These are phyloP conservation scores for Melinaea menophilus DNA, from an alignment of 2,888 invertebrate species.

Conservation along the genomic window DNA sequence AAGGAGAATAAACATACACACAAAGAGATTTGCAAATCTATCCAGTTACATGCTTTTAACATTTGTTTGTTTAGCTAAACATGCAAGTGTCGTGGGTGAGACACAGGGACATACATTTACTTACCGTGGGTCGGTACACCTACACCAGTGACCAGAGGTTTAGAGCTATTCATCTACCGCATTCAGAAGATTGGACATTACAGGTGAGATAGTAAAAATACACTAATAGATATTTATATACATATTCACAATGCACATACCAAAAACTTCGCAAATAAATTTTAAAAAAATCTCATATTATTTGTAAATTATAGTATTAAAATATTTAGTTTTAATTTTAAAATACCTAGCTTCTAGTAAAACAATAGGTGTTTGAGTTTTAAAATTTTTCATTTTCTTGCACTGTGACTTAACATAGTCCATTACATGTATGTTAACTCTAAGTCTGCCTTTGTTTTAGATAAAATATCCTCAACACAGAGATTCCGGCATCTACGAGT, in stretches of 20 bases:
- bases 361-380: too few species aligned
- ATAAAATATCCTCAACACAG: constrained; percentile 95
- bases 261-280: neutral
- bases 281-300: too few species aligned
- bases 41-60: neutral
- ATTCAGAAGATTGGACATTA: constrained; percentile 94
- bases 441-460: constrained; percentile 63
- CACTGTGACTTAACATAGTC: neutral
- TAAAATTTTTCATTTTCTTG: constrained; percentile 1
- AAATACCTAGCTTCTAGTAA: too few species aligned
- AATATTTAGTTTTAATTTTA: too few species aligned
- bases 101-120: constrained; percentile 91
- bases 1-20: neutral
- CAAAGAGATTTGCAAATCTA: neutral
- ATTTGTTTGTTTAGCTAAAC: constrained; percentile 61
- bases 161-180: constrained; percentile 89
- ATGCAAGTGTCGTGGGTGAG: constrained; percentile 95
- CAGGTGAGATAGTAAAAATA: constrained; percentile 63
- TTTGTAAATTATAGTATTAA: constrained; percentile 6
- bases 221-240: too few species aligned
- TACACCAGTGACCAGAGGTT: constrained; percentile 95
- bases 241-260: too few species aligned
- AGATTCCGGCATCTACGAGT: constrained; percentile 94
- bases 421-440: neutral
- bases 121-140: constrained; percentile 93